Evolutionary conservation across 2,797 vertebrate genomes (phyloP).

Genomic region (Tadarida brasiliensis): DNA sequence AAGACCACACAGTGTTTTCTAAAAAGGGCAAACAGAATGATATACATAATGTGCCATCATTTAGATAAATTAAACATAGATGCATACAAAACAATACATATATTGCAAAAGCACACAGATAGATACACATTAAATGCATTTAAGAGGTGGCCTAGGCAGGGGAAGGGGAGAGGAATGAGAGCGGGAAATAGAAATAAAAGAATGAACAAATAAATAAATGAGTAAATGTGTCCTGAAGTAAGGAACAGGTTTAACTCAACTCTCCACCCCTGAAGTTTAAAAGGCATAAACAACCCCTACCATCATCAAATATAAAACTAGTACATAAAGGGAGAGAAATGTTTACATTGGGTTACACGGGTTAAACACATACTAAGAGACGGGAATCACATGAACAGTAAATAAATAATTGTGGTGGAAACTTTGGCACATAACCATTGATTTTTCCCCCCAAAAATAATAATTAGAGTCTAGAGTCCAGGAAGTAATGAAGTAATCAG

Average conservation of each 20-base stretch:
- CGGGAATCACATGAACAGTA: neutral
- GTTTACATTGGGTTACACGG: neutral
- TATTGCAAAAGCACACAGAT: neutral
- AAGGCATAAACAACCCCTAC: neutral
- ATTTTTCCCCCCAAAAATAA: neutral
- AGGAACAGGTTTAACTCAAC: neutral
- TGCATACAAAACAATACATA: neutral
- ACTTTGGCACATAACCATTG: neutral
- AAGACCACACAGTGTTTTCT: neutral
- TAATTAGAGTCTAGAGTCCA: slow-evolving; percentile 6
- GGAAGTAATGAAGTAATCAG: neutral
- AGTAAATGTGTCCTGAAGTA: neutral
- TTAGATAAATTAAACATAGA: slow-evolving; percentile 45
- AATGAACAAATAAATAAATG: neutral
- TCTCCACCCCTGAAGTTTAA: neutral
- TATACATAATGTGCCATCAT: neutral
- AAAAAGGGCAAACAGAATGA: slow-evolving; percentile 12
- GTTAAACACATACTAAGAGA: neutral
- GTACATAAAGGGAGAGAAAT: neutral
- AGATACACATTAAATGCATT: neutral
- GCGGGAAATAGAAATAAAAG: neutral
- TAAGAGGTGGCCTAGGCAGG: neutral
- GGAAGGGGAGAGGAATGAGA: neutral
- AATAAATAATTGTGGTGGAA: neutral
- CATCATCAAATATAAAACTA: neutral